A percentile compares a stretch with the other conserved stretches of the same genome.
These are phyloP conservation scores for Squalus acanthias DNA, from an alignment of 2,797 vertebrate genomes.

Conservation along the genomic window DNA sequence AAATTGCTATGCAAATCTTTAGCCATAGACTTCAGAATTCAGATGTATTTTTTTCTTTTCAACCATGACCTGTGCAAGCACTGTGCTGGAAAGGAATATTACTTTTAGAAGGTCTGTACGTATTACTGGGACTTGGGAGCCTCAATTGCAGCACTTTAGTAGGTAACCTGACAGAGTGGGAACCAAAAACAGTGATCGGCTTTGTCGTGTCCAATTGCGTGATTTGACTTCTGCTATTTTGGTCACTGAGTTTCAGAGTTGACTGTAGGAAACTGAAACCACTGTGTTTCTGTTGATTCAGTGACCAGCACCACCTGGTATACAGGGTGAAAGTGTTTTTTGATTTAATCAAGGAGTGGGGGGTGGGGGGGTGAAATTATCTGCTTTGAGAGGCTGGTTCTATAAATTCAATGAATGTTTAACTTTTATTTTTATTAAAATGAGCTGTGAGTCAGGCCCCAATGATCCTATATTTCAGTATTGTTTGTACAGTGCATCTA, in stretches of 20 bases:
- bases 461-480: not conserved
- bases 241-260: not conserved
- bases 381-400: not conserved
- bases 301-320: not conserved
- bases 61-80: not conserved
- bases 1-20: not conserved
- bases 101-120: not conserved
- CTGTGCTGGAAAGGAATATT: not conserved
- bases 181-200: not conserved
- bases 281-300: too few relatives aligned
- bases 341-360: not conserved
- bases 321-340: not conserved
- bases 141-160: not conserved
- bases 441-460: not conserved
- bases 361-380: not conserved
- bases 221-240: not conserved
- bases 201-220: not conserved
- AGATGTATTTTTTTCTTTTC: not conserved
- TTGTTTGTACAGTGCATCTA: not conserved
- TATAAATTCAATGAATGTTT: not conserved
- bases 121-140: not conserved
- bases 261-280: not conserved
- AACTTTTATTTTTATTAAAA: not conserved
- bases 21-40: not conserved
- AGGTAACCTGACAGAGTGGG: not conserved